Percentiles rank a stretch among this genome's conserved stretches.
phyloP scores from a whole-genome alignment of 2,888 invertebrate genomes.

The Arge pagana region DNA sequence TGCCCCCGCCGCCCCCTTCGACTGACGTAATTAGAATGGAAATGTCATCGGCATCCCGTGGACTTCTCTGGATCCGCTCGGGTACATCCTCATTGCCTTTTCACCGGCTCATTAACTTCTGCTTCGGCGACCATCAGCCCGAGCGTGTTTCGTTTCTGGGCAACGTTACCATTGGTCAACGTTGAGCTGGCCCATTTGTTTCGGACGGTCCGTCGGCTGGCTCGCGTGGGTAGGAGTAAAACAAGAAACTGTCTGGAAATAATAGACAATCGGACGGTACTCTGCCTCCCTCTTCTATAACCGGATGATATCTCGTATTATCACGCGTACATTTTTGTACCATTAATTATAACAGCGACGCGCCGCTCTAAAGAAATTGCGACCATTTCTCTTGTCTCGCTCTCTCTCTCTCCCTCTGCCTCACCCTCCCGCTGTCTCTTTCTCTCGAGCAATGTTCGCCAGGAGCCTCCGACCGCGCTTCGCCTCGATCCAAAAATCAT shows the following conservation, averaged over 20 bases:
- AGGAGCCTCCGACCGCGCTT: too few species aligned
- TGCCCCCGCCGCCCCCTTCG: background rate
- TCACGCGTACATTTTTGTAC: conserved; percentile 1
- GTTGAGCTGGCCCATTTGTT: conserved; percentile 1
- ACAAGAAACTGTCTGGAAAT: conserved; percentile 16
- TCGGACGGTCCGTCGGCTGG: too few species aligned
- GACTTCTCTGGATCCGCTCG: conserved; percentile 21
- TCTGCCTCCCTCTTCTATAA: too few species aligned
- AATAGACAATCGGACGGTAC: conserved; percentile 9
- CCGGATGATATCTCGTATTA: background rate
- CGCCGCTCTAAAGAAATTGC: background rate
- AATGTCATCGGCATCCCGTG: conserved; percentile 21
- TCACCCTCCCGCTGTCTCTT: too few species aligned
- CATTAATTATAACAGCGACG: conserved; percentile 10
- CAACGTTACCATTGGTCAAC: conserved; percentile 3
- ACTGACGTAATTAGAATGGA: conserved; percentile 24
- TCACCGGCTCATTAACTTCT: conserved; percentile 24
- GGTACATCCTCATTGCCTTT: conserved; percentile 26
- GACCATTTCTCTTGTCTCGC: background rate
- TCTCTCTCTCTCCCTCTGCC: too few species aligned
- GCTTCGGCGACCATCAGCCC: conserved; percentile 6
- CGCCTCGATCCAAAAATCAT: too few species aligned
- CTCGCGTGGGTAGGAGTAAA: background rate
- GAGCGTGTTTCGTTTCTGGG: background rate
- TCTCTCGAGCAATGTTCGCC: too few species aligned